Evolutionary conservation across 2,797 vertebrate genomes (phyloP).

Genomic region (Nothura maculosa): DNA sequence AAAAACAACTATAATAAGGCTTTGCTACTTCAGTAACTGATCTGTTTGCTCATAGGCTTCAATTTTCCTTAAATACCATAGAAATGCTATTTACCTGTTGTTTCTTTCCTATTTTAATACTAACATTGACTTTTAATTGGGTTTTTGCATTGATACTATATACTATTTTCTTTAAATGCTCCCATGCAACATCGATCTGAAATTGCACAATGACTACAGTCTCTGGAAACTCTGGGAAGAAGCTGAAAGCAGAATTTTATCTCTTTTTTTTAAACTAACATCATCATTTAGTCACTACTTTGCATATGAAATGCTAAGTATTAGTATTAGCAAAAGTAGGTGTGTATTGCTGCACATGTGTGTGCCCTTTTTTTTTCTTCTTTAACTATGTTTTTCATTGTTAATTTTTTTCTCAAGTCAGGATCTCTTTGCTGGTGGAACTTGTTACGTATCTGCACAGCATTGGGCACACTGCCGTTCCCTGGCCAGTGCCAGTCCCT

Average conservation of each 20-base stretch:
- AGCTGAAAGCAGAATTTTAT: not conserved
- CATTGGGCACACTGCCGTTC: not conserved
- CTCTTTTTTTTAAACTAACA: not conserved
- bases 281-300: not conserved
- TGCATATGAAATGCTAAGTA: not conserved
- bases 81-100: not conserved
- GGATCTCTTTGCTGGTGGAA: not conserved
- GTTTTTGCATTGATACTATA: not conserved
- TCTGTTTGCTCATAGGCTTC: not conserved
- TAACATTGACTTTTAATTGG: not conserved
- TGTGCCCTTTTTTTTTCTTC: not conserved
- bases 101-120: constrained; percentile 18
- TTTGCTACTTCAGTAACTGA: constrained; percentile 23
- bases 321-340: not conserved
- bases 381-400: not conserved
- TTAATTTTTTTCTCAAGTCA: not conserved
- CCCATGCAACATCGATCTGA: not conserved
- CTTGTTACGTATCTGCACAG: not conserved
- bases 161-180: not conserved
- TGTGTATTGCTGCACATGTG: not conserved
- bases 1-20: not conserved
- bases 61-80: not conserved
- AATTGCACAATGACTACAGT: not conserved
- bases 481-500: not conserved
- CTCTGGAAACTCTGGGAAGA: not conserved